Conservation (phyloP, 2,797 vertebrate species). For the Acestrorhynchus altus region DNA sequence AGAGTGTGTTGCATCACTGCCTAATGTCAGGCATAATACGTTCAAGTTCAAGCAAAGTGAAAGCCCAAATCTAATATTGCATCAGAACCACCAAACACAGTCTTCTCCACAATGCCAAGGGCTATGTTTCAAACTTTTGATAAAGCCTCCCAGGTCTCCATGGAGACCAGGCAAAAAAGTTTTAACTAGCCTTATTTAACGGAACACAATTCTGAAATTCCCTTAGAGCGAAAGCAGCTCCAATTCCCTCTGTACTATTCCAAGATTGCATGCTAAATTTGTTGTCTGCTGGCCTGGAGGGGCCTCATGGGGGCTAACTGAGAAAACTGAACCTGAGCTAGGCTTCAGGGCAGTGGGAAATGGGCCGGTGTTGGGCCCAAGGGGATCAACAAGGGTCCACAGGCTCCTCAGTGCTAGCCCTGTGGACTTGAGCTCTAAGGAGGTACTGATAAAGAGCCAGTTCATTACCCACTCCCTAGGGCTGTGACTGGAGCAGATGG, state of each 20-base stretch:
- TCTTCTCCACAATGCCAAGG: conserved; percentile 37
- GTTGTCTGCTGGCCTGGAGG: conserved; percentile 46
- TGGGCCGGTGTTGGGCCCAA: conserved; percentile 73
- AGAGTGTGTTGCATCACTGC: conserved; percentile 25
- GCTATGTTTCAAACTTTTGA: conserved; percentile 37
- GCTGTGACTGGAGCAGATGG: conserved; percentile 7
- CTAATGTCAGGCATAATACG: conserved; percentile 15
- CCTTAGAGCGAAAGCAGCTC: conserved; percentile 36
- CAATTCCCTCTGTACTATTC: conserved; percentile 37
- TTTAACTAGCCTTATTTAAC: conserved; percentile 40
- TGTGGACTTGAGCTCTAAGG: conserved; percentile 18
- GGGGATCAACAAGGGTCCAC: conserved; percentile 75
- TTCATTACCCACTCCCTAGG: conserved; percentile 37
- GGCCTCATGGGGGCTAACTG: conserved; percentile 35
- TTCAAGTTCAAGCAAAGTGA: conserved; percentile 12
- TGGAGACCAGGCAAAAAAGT: conserved; percentile 44
- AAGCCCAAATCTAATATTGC: conserved; percentile 36
- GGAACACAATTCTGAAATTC: conserved; percentile 36
- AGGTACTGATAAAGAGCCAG: conserved; percentile 39
- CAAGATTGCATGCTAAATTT: conserved; percentile 44
- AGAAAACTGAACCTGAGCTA: conserved; percentile 40
- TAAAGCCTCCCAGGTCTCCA: conserved; percentile 38
- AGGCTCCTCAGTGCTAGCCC: conserved; percentile 66
- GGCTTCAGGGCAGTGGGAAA: conserved; percentile 75
- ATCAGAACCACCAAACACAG: conserved; percentile 36